Base-by-base conservation (phyloP, 2,113 vertebrate genomes). In the Australoheros scitulus region DNA sequence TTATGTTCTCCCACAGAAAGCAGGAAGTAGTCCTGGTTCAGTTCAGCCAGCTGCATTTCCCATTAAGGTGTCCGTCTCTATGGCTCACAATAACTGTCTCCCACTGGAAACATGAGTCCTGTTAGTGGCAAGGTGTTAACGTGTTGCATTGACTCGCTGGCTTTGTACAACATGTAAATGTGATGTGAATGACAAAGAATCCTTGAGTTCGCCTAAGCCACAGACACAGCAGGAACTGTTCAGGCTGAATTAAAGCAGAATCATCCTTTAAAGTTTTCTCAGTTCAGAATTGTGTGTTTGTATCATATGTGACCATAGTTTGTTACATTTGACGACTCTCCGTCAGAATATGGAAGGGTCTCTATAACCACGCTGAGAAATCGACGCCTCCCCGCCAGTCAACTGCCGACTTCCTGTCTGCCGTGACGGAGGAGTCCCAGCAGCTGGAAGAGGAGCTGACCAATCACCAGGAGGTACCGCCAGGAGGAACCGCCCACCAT, bases 271-370 rank as follows among this genome's bases (percentile, higher is more conserved):
- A 38, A 38, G 36, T 38, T 38, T 7, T 7, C 36, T 38, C 36
- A 38, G 36, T 38, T 38, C 36, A 38, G 36, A 34, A 34, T 34
- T 34, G 50, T 52, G 47, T 52, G 15, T 52, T 18, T 55, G 18
- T 55, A 8, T 52, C 17, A 52, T 50, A 55, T 2, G 3, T 9
- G 7, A 3, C 20, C 20, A 22, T 22, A n/a, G 8, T n/a, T 56
- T 56, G 7, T 26, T 65, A 41, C 22, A 65, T 15, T 65, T 65
- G 2, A 64, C 61, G 14, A 9, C 36, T 38, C n/a, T 60, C 22
- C 61, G 56, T 13, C 61, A 85, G 98, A 93, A 98, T 99, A 89
- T 99, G 98, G 98, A 99, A 97, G 80, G 97, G 97, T 18, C 97
- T 99, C 94, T 99, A 99, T 70, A 97, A 97, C 91, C 96, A 96